Base-by-base conservation (phyloP, 2,113 vertebrate genomes). In the Pipra filicauda region DNA sequence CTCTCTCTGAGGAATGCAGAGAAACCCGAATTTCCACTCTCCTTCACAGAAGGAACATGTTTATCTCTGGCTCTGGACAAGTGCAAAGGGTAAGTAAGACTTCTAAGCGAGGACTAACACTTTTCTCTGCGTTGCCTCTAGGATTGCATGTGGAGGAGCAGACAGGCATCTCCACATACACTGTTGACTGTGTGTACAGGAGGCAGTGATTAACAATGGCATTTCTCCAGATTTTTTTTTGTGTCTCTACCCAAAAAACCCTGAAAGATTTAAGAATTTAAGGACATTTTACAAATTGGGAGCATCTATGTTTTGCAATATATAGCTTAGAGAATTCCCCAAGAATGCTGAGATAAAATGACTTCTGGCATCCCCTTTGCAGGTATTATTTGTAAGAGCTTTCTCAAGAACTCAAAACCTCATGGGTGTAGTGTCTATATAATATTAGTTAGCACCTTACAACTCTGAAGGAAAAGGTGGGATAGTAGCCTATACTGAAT, bases 41-140 rank as follows among this genome's bases (percentile, higher is more conserved):
- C 5, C 9, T 58, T 67, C 4, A 6, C 1, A 2, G 0, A 8
- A 8, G 18, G 5, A 44, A 30, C 9, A 8, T 0, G 0, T 5
- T 61, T 61, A 3, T 30, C 27, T 57, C 65, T 62, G 59, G 2
- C 19, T 81, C n/a, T 62, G 48, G 37, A 58, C 21, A 43, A 75
- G 35, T 27, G 27, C 8, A 22, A 64, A 76, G 14, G 10, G 18
- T 37, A 70, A 80, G 5, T 19, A 82, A 77, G 33, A 11, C 2
- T 57, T 92, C 31, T 73, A 33, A 26, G 9, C 12, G 11, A 7
- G 8, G 15, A 49, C 27, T 18, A 49, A 8, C 6, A 24, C 2
- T 64, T 46, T 76, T 43, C 41, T 31, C 4, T 79, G 8, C 8
- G 65, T 64, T 33, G 26, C 43, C 13, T 77, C 33, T 57, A 48